phyloP scores from a whole-genome alignment of 2,113 vertebrate species.

The Phaetusa simplex region DNA sequence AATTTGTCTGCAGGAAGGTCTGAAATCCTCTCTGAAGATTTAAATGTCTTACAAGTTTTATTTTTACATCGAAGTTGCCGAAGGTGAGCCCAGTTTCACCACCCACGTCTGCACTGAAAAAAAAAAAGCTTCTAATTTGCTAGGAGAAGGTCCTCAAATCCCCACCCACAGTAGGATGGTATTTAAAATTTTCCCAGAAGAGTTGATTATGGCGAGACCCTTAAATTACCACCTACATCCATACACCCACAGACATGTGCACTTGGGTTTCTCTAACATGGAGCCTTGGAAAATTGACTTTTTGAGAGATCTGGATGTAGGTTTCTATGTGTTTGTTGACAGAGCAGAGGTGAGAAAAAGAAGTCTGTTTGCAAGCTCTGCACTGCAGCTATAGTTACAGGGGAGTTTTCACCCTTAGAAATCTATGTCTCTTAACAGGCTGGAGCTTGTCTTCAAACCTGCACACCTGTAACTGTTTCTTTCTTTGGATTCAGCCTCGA shows the following conservation, averaged over 20 bases:
- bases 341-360: slow-evolving; percentile 9
- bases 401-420: not conserved
- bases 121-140: slow-evolving; percentile 37
- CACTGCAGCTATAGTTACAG: not conserved
- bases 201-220: slow-evolving; percentile 54
- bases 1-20: slow-evolving; percentile 40
- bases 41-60: slow-evolving; percentile 64
- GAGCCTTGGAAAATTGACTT: not conserved
- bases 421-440: not conserved
- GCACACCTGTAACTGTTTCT: not conserved
- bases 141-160: slow-evolving; percentile 61
- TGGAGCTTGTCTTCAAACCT: not conserved
- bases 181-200: slow-evolving; percentile 55
- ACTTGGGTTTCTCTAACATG: not conserved
- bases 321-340: slow-evolving; percentile 1
- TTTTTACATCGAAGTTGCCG: slow-evolving; percentile 52
- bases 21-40: slow-evolving; percentile 53
- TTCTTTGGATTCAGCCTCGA: not conserved
- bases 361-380: not conserved
- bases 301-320: not conserved
- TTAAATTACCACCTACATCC: slow-evolving; percentile 48
- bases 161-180: slow-evolving; percentile 50
- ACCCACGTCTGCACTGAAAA: slow-evolving; percentile 9
- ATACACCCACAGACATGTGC: slow-evolving; percentile 14
- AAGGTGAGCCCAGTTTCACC: slow-evolving; percentile 69